These are phyloP conservation scores for Delphinus delphis DNA, from an alignment of 2,113 vertebrate species.

Conservation along the genomic window DNA sequence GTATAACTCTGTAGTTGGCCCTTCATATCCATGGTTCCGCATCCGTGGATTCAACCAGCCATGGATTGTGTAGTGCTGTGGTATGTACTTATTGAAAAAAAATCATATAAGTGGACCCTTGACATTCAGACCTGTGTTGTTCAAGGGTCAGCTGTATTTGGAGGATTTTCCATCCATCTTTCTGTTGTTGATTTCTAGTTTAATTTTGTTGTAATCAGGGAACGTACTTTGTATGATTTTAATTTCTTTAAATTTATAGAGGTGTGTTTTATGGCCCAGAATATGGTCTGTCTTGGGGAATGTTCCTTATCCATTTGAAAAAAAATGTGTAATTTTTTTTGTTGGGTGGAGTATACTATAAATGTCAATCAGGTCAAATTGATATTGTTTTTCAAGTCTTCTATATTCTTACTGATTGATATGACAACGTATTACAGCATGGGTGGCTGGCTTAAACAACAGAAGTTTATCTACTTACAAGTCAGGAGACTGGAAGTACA, in stretches of 20 bases:
- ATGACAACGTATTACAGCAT: background rate
- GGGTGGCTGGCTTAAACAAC: background rate
- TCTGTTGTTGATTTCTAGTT: background rate
- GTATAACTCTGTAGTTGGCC: background rate
- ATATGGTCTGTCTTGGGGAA: background rate
- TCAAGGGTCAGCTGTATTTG: background rate
- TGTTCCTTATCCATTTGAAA: background rate
- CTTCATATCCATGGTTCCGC: background rate
- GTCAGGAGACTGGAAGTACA: background rate
- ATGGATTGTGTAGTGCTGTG: background rate
- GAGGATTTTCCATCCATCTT: background rate
- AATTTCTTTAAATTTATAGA: slow-evolving; percentile 15
- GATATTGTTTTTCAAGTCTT: background rate
- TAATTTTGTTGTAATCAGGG: background rate
- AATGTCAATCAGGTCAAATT: background rate
- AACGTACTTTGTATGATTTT: background rate
- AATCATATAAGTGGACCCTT: background rate
- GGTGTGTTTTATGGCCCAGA: background rate
- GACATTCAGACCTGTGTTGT: background rate
- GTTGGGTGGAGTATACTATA: background rate
- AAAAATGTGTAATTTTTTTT: slow-evolving; percentile 5
- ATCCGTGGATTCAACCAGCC: background rate
- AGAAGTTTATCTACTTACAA: background rate
- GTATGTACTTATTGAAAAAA: background rate
- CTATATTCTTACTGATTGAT: background rate